These are phyloP conservation scores for Drosophila macrospina DNA, from an alignment of 2,888 invertebrate species.

Conservation along the genomic window DNA sequence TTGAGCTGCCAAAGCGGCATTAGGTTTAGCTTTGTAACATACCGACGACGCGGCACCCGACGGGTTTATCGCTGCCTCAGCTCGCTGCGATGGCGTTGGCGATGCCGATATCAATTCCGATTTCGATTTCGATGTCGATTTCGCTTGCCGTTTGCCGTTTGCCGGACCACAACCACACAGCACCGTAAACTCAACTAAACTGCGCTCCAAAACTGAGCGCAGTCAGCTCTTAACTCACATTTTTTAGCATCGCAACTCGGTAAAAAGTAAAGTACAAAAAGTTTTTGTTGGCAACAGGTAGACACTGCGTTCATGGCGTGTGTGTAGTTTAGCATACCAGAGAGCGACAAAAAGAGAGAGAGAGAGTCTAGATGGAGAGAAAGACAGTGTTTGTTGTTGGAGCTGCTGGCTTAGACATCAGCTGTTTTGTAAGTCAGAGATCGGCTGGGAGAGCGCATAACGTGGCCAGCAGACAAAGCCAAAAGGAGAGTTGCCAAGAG, in stretches of 20 bases:
- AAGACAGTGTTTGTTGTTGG: slow-evolving; percentile 12
- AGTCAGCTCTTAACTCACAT: slow-evolving; percentile 79
- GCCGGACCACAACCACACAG: slow-evolving; percentile 70
- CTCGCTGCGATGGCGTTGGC: slow-evolving; percentile 47
- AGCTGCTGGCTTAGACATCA: slow-evolving; percentile 39
- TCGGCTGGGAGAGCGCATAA: slow-evolving; percentile 16
- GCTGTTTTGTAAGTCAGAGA: slow-evolving; percentile 46
- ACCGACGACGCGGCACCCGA: slow-evolving; percentile 74
- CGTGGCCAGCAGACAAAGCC: slow-evolving; percentile 29
- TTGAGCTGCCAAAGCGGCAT: slow-evolving; percentile 47
- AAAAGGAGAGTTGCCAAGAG: background rate
- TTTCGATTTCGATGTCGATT: slow-evolving; percentile 25
- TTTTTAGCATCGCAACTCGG: slow-evolving; percentile 31
- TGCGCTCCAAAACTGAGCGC: slow-evolving; percentile 43
- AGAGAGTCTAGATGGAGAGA: background rate
- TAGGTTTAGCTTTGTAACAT: slow-evolving; percentile 61
- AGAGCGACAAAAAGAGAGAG: background rate
- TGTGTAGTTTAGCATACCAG: slow-evolving; percentile 1
- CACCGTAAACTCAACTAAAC: slow-evolving; percentile 59
- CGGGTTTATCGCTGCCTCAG: slow-evolving; percentile 69
- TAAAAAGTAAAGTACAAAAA: slow-evolving; percentile 19
- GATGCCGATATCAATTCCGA: slow-evolving; percentile 31
- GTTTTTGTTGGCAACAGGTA: slow-evolving; percentile 52
- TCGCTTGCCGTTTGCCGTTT: slow-evolving; percentile 2
- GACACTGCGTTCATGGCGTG: slow-evolving; percentile 22